Evolutionary conservation across 2,113 vertebrate species (phyloP), one percentile per base, ranked within the genome.

Genomic region (Aix galericulata): DNA sequence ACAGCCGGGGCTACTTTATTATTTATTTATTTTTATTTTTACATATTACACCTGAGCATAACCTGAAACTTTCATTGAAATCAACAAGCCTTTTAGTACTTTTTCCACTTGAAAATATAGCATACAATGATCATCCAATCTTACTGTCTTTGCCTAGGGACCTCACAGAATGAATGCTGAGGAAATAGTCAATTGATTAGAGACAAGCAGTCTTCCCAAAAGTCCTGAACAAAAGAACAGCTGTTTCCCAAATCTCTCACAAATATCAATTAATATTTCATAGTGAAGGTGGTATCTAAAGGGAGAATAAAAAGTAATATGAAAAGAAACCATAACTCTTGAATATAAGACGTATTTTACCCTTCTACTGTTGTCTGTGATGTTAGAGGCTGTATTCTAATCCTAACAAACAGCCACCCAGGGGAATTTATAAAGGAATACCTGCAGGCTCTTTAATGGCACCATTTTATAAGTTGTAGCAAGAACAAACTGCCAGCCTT

Each of bases 181-280:
- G 94, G 91, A 88, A 94, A 96, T 80, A 92, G 91, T 83, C 95
- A 95, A 91, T 95, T 97, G 95, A 95, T 96, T 95, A 91, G 88
- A 95, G 82, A 94, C 86, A 87, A 89, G 58, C 69, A 82, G 67
- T 62, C 90, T 96, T 94, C 91, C 82, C 92, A 88, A 82, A 86
- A 78, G 67, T 91, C 96, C 86, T 87, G 74, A 79, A 81, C 74
- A 84, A 86, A 94, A 91, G 42, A 84, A 59, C 7, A 91, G 75
- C 69, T 91, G 52, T 94, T 86, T 94, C 84, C 85, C 76, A 71
- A 31, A 29, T 85, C 86, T 55, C 55, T 88, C 56, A 64, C 63
- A 86, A 92, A 91, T 91, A 79, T 66, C 81, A 91, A 89, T 94
- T 91, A 94, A 92, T 93, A 87, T 96, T 86, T 82, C 40, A 53